Evolutionary conservation across 1,140 invertebrate genomes (phyloP), one percentile per base, ranked within the genome.

Genomic region (Drosophila parabipectinata): DNA sequence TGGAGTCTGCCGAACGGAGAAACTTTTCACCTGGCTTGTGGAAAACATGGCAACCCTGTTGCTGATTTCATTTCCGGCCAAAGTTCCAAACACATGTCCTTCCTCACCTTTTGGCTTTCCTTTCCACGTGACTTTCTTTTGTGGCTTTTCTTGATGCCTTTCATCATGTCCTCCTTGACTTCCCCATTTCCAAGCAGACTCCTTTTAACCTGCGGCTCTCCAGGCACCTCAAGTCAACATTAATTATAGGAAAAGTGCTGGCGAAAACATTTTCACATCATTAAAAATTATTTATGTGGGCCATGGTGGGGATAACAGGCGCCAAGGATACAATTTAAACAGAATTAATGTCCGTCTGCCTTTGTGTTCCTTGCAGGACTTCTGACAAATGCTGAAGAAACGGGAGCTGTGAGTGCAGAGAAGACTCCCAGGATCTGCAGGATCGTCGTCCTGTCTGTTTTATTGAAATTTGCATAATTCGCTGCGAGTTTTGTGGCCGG

Each of bases 251-350:
- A 34, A 61, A 76, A 69, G 63, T 72, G 73, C 53, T 50, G 69
- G 48, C 12, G 55, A 66, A 73, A 52, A 54, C 76, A 68, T 78
- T 67, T 79, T 59, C 76, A 78, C 77, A 73, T 78, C 68, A 78
- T 79, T 79, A 79, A 78, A 68, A 72, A 79, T 79, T 73, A 79
- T 79, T 79, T 78, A 79, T 73, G 77, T 77, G 44, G 54, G 68
- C 59, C 53, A 53, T 26, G 59, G 37, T 41, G 10, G 21, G 72
- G 74, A 77, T 72, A 72, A 52, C 60, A 53, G 53, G 68, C 45
- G 54, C 39, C 72, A 56, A 21, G 59, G 59, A 77, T 72, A 78
- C 68, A 48, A 76, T 76, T 77, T 30, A 67, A 61, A 30, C 39
- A 30, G 41, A 73, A 79, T 66, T 77, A 77, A 72, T 72, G 58